phyloP scores from a whole-genome alignment of 2,888 invertebrate genomes.

The Augiades crinisus region DNA sequence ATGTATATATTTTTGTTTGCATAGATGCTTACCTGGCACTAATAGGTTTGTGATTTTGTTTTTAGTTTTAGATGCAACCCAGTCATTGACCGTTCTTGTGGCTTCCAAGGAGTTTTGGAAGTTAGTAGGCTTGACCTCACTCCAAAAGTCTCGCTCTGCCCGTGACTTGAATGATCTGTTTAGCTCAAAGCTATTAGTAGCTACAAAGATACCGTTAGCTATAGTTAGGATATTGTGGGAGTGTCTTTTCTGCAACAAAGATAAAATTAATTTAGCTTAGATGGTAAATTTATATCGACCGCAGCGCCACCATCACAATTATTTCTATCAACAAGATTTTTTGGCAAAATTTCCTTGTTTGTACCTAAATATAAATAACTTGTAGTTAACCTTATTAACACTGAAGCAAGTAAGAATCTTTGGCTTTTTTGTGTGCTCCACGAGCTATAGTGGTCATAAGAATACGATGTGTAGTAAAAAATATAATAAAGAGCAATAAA shows the following conservation, averaged over 20 bases:
- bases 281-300: too few relatives aligned
- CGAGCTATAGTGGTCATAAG: too few relatives aligned
- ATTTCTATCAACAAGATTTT: too few relatives aligned
- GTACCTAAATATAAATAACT: too few relatives aligned
- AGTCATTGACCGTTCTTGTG: slow-evolving; percentile 84
- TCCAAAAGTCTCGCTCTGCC: slow-evolving; percentile 69
- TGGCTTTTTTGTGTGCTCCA: too few relatives aligned
- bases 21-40: slow-evolving; percentile 66
- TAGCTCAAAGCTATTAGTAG: slow-evolving; percentile 53
- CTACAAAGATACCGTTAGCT: slow-evolving; percentile 62
- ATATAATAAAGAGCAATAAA: too few relatives aligned
- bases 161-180: slow-evolving; percentile 49
- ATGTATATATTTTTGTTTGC: too few relatives aligned
- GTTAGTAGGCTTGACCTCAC: slow-evolving; percentile 79
- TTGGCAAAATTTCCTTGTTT: too few relatives aligned
- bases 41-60: slow-evolving; percentile 84
- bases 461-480: too few relatives aligned
- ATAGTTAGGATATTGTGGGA: slow-evolving; percentile 57
- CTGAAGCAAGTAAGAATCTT: too few relatives aligned
- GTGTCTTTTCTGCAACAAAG: slow-evolving; percentile 52
- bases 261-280: not conserved
- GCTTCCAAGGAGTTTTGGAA: slow-evolving; percentile 73
- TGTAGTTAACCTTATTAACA: too few relatives aligned
- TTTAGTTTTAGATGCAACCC: slow-evolving; percentile 86
- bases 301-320: too few relatives aligned